Conservation (phyloP, 2,797 vertebrate genomes). For the Pseudochromis fuscus region DNA sequence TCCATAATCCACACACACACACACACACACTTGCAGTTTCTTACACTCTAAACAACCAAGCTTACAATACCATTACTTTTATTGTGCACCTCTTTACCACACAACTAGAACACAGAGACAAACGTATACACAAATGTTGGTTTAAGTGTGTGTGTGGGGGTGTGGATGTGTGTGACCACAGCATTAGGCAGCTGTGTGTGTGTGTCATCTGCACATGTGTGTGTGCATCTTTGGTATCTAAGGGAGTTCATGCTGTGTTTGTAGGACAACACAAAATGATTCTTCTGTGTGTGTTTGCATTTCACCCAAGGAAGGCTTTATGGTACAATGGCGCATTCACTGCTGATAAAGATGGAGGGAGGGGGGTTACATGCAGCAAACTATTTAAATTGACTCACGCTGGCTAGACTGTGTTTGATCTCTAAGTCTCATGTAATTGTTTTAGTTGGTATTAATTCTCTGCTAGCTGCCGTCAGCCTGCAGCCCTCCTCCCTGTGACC, state of each 20-base stretch:
- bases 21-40: slow-evolving; percentile 29
- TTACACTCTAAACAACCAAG: slow-evolving; percentile 3
- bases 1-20: slow-evolving; percentile 65
- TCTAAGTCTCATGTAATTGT: slow-evolving; percentile 43
- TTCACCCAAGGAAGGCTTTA: slow-evolving; percentile 15
- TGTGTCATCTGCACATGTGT: neutral
- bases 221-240: slow-evolving; percentile 10
- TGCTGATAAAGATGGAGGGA: slow-evolving; percentile 6
- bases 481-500: slow-evolving; percentile 51
- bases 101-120: neutral
- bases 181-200: neutral
- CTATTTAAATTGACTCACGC: slow-evolving; percentile 13
- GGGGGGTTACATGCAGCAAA: slow-evolving; percentile 1
- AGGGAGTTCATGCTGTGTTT: slow-evolving; percentile 44
- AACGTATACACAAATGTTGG: neutral
- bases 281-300: neutral
- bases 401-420: slow-evolving; percentile 29
- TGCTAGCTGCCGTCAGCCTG: slow-evolving; percentile 13
- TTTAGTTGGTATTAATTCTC: slow-evolving; percentile 45
- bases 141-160: no score
- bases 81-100: neutral
- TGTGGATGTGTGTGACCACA: no score
- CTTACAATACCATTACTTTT: slow-evolving; percentile 8
- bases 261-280: slow-evolving; percentile 19
- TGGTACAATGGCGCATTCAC: slow-evolving; percentile 11